These are phyloP conservation scores for Nibea albiflora DNA, from an alignment of 2,113 vertebrate genomes.

Conservation along the genomic window DNA sequence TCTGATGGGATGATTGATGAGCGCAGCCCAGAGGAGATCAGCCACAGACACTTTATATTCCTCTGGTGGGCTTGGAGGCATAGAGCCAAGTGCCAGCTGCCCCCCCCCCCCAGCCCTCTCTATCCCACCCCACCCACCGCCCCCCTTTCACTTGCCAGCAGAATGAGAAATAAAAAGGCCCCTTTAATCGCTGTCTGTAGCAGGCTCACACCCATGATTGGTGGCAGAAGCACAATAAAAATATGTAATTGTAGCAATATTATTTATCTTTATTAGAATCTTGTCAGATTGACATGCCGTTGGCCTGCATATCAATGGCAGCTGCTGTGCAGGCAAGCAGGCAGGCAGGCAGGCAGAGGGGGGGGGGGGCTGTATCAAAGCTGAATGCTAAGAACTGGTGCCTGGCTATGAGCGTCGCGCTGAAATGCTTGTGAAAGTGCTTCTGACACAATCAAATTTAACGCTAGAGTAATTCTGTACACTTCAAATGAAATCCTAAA, in stretches of 20 bases:
- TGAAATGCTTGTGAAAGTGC: constrained; percentile 33
- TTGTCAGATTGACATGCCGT: constrained; percentile 81
- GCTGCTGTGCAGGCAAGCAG: constrained; percentile 54
- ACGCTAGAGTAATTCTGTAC: constrained; percentile 30
- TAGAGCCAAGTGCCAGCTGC: constrained; percentile 70
- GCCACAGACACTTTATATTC: constrained; percentile 82
- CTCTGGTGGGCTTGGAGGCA: constrained; percentile 74
- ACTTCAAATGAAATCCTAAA: constrained; percentile 39
- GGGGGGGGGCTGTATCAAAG: constrained; percentile 17
- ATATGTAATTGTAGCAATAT: constrained; percentile 81
- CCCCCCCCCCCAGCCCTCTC: constrained; percentile 13
- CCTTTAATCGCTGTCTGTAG: constrained; percentile 72
- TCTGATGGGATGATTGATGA: constrained; percentile 87
- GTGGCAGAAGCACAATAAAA: constrained; percentile 77
- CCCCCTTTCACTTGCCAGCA: constrained; percentile 46
- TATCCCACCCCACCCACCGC: background rate
- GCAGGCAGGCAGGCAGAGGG: background rate
- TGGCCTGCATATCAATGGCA: constrained; percentile 79
- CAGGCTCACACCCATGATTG: constrained; percentile 68
- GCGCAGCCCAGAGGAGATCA: constrained; percentile 77
- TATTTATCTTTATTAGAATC: constrained; percentile 88
- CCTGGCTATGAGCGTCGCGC: constrained; percentile 16
- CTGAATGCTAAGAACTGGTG: constrained; percentile 40
- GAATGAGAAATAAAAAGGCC: constrained; percentile 72
- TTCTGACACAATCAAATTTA: constrained; percentile 47